Evolutionary conservation across 1,140 invertebrate species (phyloP).

Genomic region (Leptinotarsa defecta): DNA sequence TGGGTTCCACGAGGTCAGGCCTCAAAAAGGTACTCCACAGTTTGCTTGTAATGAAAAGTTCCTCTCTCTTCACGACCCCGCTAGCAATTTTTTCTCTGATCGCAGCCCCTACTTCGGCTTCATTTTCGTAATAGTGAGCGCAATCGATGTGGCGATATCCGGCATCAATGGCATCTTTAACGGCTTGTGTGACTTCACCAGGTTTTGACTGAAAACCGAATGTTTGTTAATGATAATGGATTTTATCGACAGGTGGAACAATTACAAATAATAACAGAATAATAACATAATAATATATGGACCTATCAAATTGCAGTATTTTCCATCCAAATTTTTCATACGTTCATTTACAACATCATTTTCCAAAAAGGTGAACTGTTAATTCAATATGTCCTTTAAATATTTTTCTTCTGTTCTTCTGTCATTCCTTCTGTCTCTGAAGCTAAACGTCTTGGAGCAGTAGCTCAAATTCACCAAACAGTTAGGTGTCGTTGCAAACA

Average conservation of each 20-base stretch:
- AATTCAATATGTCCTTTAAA: too few species aligned
- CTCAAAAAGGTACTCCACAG: conserved; percentile 71
- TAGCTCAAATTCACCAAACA: too few species aligned
- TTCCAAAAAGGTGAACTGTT: too few species aligned
- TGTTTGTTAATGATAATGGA: neutral
- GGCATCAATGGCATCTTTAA: conserved; percentile 65
- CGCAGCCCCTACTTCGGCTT: conserved; percentile 80
- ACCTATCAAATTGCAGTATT: too few species aligned
- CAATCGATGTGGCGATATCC: conserved; percentile 78
- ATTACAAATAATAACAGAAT: neutral
- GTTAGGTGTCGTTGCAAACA: too few species aligned
- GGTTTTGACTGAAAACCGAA: conserved; percentile 43
- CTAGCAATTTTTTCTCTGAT: conserved; percentile 72
- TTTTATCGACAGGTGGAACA: neutral
- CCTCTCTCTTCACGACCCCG: conserved; percentile 71
- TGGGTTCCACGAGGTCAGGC: conserved; percentile 64
- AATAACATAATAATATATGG: neutral
- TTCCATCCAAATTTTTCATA: too few species aligned
- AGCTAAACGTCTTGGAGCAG: too few species aligned
- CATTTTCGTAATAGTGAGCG: conserved; percentile 75
- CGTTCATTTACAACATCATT: too few species aligned
- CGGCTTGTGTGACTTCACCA: conserved; percentile 51
- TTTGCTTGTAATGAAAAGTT: conserved; percentile 70
- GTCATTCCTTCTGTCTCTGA: too few species aligned
- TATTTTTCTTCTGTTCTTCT: too few species aligned